These are phyloP conservation scores for Perca schrenkii DNA, from an alignment of 2,113 vertebrate genomes.

Conservation along the genomic window DNA sequence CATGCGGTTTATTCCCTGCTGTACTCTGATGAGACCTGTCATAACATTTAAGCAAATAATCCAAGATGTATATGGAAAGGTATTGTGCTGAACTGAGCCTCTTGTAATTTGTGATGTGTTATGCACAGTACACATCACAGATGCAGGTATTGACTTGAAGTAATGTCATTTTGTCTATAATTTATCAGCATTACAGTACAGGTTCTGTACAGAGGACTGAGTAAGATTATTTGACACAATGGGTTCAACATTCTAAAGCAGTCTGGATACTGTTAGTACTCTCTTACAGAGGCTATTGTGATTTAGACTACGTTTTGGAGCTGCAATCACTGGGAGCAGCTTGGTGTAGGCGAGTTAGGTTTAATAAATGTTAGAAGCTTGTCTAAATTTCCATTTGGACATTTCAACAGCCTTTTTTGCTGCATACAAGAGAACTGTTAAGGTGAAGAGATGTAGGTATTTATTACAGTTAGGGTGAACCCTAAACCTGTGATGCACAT, in stretches of 20 bases:
- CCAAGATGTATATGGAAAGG: neutral
- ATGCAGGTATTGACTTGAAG: neutral
- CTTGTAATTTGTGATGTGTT: neutral
- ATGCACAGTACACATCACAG: neutral
- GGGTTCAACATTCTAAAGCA: neutral
- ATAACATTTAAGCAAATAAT: conserved; percentile 23
- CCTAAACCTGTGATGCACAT: neutral
- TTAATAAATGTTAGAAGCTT: neutral
- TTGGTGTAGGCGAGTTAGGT: neutral
- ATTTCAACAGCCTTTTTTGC: neutral
- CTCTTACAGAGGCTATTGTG: neutral
- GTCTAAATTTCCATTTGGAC: neutral
- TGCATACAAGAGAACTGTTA: neutral
- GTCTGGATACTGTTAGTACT: neutral
- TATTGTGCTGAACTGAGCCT: neutral
- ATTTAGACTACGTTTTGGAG: neutral
- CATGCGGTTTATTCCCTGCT: conserved; percentile 32
- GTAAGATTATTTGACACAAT: neutral
- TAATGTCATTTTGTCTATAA: neutral
- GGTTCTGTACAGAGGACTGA: neutral
- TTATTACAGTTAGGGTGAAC: conserved; percentile 10
- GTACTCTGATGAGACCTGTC: conserved; percentile 10
- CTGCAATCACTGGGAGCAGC: neutral
- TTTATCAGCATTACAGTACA: neutral
- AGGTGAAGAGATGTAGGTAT: neutral